Base-by-base conservation (phyloP, 2,797 vertebrate genomes). In the Sciurus vulgaris region DNA sequence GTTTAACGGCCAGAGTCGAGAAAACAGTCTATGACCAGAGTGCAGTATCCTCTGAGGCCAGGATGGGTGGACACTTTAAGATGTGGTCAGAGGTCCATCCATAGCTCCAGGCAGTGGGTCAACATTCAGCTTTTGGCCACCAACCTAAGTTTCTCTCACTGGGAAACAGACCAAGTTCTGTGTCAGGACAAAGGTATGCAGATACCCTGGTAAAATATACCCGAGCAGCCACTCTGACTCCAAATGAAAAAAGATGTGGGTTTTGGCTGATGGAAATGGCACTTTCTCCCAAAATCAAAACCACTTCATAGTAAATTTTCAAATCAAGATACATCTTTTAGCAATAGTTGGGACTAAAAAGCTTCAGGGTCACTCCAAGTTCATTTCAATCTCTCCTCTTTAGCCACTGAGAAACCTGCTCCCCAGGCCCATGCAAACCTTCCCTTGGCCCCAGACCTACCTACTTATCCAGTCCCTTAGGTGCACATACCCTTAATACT, bases 291-390 rank as follows among this genome's bases (percentile, higher is more conserved):
- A 86, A 56, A 69, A 70, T 30, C 51, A 79, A 95, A 95, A 92
- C 69, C 47, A 63, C 69, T 92, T 89, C 14, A 14, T 70, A 95
- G 74, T 81, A 94, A 96, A 69, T 38, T 76, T 89, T 82, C 41
- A 76, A 92, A 63, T 85, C 49, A 74, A 81, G 24, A 18, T 18
- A 86, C 3, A 26, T 56, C 63, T 89, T 82, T 73, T 47, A 22
- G 72, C 28, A 93, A 35, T 22, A 61, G 49, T 85, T 51, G 81
- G 28, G n/a, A 9, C 72, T 73, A 88, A 83, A 17, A 49, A 87
- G 35, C 30, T 69, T 81, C 41, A 81, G 49, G 41, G 78, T 63
- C 35, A 54, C 59, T 70, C 20, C 26, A 81, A 79, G 84, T 84
- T 84, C n/a, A 79, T 44, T 89, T 72, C 59, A 24, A 47, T 69